Evolutionary conservation across 2,113 vertebrate genomes (phyloP).

Genomic region (Chionis minor): DNA sequence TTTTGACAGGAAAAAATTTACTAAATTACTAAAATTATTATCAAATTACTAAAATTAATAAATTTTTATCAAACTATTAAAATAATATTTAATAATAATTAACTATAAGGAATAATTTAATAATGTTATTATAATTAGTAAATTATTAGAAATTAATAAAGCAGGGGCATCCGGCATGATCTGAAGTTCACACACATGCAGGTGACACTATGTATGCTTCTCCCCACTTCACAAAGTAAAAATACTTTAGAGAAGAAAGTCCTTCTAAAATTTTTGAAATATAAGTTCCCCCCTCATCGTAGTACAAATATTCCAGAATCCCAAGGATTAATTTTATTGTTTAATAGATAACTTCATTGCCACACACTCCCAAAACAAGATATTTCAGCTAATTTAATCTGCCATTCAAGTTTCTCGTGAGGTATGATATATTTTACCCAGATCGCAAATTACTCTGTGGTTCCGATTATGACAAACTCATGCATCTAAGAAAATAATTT

Average conservation of each 20-base stretch:
- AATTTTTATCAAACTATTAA: neutral
- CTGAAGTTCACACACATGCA: neutral
- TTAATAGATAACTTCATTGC: neutral
- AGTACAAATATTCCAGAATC: neutral
- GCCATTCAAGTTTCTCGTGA: neutral
- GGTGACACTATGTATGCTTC: neutral
- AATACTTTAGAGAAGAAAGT: neutral
- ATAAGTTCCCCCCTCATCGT: rapidly evolving
- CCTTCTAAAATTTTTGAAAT: neutral
- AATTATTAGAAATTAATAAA: neutral
- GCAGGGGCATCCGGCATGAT: neutral
- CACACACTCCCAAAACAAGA: neutral
- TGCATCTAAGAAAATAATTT: neutral
- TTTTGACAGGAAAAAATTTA: neutral
- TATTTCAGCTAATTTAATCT: neutral
- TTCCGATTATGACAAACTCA: neutral
- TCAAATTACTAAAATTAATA: neutral
- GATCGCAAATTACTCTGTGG: neutral
- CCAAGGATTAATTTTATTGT: neutral
- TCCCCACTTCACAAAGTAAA: neutral
- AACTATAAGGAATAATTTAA: neutral
- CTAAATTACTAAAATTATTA: neutral
- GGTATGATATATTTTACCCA: neutral
- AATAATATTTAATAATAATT: neutral
- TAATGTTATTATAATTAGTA: neutral